Conservation (phyloP, 2,113 vertebrate genomes). For the Brachypteracias leptosomus region DNA sequence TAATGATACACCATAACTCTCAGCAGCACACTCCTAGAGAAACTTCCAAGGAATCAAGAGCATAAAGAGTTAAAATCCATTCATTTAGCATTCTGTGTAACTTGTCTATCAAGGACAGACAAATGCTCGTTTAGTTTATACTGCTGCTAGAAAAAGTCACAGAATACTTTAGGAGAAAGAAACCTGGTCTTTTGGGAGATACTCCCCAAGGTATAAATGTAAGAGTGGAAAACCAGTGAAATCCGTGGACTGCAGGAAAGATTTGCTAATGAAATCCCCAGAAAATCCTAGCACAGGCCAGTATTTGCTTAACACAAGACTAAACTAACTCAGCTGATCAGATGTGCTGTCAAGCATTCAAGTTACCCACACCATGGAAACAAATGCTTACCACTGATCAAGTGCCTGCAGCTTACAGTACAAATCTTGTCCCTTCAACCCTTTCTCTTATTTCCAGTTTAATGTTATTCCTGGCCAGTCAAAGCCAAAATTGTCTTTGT, state of each 20-base stretch:
- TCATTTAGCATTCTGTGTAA: neutral
- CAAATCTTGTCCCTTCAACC: neutral
- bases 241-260: neutral
- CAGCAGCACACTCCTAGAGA: neutral
- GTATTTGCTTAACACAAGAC: neutral
- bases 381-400: neutral
- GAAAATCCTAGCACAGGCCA: conserved; percentile 17
- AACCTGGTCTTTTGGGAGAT: neutral
- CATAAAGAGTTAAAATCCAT: neutral
- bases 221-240: neutral
- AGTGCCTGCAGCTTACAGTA: neutral
- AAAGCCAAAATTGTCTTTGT: neutral
- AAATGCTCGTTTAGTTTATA: neutral
- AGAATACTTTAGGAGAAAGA: neutral
- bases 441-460: neutral
- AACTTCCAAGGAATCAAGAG: neutral
- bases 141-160: neutral
- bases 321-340: neutral
- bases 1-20: neutral
- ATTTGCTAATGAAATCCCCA: conserved; percentile 39
- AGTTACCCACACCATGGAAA: neutral
- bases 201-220: neutral
- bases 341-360: conserved; percentile 19
- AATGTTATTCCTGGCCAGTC: neutral
- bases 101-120: neutral